Base-by-base conservation (phyloP, 2,888 invertebrate genomes). In the Metallyticus violacea region DNA sequence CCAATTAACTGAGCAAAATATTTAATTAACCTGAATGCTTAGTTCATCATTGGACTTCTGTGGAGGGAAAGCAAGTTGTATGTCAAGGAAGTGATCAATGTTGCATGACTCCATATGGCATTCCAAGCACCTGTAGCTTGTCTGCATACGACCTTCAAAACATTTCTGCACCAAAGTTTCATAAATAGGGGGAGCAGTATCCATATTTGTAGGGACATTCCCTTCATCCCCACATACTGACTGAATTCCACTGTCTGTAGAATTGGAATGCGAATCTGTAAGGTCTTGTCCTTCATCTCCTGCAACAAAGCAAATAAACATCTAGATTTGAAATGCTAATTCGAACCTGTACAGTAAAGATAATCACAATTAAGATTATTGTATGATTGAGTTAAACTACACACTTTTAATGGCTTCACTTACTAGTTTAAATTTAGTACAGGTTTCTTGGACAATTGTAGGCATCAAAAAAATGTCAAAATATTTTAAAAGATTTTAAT, bases 81-180 rank as follows among this genome's bases (percentile, higher is more conserved):
- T 92, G 89, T 97, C 97, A 6, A 96, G 94, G 92, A 97, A 97
- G 85, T 94, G 94, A 91, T 97, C 97, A 0, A 94, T 94, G 28
- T 95, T 95, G 86, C 95, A 93, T 0, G 97, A 97, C 86, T 95
- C 94, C 6, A 94, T 94, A 86, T 94, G 93, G 90, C 97, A 98
- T 85, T 93, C 94, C 25, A 94, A 93, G 91, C 97, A 98, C 89
- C 94, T 94, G 62, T 96, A 95, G 0, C 95, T 95, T 0, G 96
- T 96, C 7, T 95, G 93, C 30, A 96, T 92, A 86, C 95, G 95
- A 0, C 97, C 97, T 0, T 96, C 96, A 90, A 97, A 97, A 86
- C 95, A 94, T 88, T 94, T 94, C 90, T 97, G 96, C 86, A 86
- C 85, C 86, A 79, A 81, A 79, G 27, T 86, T 81, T 22, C 27